Evolutionary conservation across 2,113 vertebrate genomes (phyloP).

Genomic region (Nothoprocta perdicaria): DNA sequence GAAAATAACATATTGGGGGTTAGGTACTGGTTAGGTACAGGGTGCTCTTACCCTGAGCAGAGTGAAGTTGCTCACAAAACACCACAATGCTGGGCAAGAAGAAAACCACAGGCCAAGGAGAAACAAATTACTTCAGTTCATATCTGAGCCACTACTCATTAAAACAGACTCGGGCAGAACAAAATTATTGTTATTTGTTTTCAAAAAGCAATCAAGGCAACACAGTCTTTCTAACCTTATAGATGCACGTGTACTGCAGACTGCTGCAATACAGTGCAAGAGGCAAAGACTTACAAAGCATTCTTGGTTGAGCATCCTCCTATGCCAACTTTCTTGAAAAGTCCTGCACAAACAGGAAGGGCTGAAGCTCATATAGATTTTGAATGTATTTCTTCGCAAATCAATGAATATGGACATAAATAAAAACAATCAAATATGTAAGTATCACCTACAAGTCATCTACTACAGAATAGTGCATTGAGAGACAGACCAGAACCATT

Average conservation of each 20-base stretch:
- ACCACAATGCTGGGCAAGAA: background rate
- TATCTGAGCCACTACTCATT: background rate
- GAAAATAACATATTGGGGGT: background rate
- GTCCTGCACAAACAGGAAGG: background rate
- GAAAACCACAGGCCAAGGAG: background rate
- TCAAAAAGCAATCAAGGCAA: background rate
- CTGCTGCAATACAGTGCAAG: background rate
- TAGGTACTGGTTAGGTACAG: background rate
- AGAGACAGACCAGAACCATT: background rate
- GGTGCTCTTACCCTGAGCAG: background rate
- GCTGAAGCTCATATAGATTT: background rate
- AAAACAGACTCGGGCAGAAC: background rate
- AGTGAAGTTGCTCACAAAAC: background rate
- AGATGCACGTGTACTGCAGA: background rate
- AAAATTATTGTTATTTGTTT: background rate
- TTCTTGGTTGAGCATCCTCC: background rate
- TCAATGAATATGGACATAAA: background rate
- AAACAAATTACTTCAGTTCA: background rate
- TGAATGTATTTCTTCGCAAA: background rate
- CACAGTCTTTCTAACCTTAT: background rate
- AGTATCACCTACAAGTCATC: background rate
- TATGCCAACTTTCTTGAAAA: background rate
- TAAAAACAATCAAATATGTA: background rate
- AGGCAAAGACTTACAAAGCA: background rate
- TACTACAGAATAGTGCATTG: background rate